Conservation (phyloP, 2,113 vertebrate genomes). For the Spheniscus mendiculus region DNA sequence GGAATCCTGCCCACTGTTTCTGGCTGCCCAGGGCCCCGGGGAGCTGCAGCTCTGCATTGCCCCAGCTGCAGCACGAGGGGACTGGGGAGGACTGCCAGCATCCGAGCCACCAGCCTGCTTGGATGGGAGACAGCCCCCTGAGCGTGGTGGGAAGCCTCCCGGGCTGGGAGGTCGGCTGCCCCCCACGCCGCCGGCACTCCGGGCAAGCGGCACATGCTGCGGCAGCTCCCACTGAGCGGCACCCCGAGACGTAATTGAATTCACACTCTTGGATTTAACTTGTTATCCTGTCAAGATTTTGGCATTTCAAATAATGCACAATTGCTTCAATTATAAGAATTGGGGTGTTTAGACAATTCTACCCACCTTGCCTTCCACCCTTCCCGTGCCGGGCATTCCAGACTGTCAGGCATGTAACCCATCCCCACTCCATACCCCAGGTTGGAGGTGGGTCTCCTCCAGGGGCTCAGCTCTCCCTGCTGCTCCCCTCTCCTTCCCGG, state of each 20-base stretch:
- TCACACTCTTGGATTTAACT: slow-evolving; percentile 42
- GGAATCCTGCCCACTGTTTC: neutral
- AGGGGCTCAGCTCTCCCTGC: neutral
- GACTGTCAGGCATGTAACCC: slow-evolving; percentile 23
- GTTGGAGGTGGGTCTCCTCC: fast-evolving
- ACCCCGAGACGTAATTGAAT: slow-evolving; percentile 47
- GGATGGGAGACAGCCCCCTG: fast-evolving
- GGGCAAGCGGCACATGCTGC: neutral
- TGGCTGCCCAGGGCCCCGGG: neutral
- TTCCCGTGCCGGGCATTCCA: neutral
- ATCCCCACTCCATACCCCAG: neutral
- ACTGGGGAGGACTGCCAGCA: neutral
- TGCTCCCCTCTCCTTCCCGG: fast-evolving
- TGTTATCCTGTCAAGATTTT: slow-evolving; percentile 62
- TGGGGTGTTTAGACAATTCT: slow-evolving; percentile 63
- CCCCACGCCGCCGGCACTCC: fast-evolving
- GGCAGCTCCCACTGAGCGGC: neutral
- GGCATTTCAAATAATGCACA: slow-evolving; percentile 59
- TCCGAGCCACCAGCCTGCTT: fast-evolving
- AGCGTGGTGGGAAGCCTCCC: neutral
- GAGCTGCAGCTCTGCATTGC: neutral
- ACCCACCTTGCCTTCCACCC: slow-evolving; percentile 14
- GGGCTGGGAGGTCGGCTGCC: neutral
- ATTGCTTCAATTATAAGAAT: slow-evolving; percentile 66
- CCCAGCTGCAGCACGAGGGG: neutral